Base-by-base conservation (phyloP, 2,113 vertebrate genomes). In the Dasypus novemcinctus region DNA sequence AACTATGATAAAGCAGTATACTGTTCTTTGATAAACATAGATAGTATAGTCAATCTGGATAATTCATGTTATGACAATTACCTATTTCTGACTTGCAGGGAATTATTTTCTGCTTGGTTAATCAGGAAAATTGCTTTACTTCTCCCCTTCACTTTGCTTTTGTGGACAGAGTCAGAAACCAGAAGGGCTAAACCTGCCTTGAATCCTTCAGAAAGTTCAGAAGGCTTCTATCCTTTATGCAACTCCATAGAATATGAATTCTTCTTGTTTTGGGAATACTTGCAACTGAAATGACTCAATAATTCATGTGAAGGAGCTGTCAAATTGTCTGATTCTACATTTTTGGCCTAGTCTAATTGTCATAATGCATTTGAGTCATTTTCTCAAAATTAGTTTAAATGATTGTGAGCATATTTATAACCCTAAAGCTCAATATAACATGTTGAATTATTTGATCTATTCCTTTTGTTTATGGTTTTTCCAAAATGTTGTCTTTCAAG, bases 41-140 rank as follows among this genome's bases (percentile, higher is more conserved):
- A 29, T 27, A 36, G n/a, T 36, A n/a, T 14, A 85, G 75, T 81
- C 71, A 78, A 38, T 94, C 64, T 94, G 54, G 38, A 93, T 94
- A 94, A 81, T 82, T 94, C 11, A 68, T 57, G 52, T 54, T 18
- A 96, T 68, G 91, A 66, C 13, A 84, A 29, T 66, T 88, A 61
- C 12, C 29, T 91, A 6, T 76, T 84, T 90, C 61, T 90, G 54
- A 92, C n/a, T 61, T 94, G 7, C 11, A 93, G 69, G 75, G 20
- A 69, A 93, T 64, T 86, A 54, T 52, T 64, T 93, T 96, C 93
- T 90, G 90, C 88, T 93, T 95, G 84, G 94, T 87, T 95, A 96
- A 87, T 90, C 78, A 94, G 29, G 46, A 76, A 91, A 88, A 94
- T 95, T 95, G n/a, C 46, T 97, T 96, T 91, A 63, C 46, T 68